Conservation (phyloP, 2,797 vertebrate species). For the Thripadectes ignobilis region DNA sequence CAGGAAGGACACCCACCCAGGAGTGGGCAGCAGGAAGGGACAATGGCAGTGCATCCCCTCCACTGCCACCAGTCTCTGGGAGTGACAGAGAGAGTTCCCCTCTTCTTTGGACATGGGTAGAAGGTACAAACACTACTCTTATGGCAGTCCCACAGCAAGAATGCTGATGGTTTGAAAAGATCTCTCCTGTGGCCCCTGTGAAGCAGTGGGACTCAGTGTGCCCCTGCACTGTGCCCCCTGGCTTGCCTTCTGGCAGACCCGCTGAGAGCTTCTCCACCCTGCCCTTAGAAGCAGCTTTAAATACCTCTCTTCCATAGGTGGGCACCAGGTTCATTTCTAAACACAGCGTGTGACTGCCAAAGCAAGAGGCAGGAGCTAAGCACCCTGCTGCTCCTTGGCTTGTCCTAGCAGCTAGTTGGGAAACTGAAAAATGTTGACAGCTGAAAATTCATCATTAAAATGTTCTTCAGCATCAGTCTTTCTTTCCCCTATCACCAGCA, state of each 20-base stretch:
- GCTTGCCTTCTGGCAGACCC: too few relatives aligned
- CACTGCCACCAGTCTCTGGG: not conserved
- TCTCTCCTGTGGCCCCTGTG: rapidly evolving
- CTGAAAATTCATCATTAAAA: not conserved
- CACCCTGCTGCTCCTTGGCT: not conserved
- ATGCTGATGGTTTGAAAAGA: not conserved
- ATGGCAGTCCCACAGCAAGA: not conserved
- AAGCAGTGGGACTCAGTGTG: rapidly evolving
- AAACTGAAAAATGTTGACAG: not conserved
- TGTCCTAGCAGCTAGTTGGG: not conserved
- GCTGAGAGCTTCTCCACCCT: not conserved
- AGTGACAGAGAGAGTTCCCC: not conserved
- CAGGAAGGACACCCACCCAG: rapidly evolving
- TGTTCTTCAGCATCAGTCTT: not conserved
- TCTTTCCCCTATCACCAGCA: not conserved
- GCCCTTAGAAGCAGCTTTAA: not conserved
- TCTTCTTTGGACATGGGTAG: not conserved
- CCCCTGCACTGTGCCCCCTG: not conserved
- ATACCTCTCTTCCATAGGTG: not conserved
- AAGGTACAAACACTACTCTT: not conserved
- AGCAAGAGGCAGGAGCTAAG: not conserved
- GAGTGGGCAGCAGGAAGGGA: rapidly evolving
- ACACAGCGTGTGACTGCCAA: rapidly evolving
- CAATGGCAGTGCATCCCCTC: rapidly evolving
- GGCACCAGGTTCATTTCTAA: not conserved